Percentiles rank a stretch among this genome's conserved stretches.
Evolutionary conservation across 2,113 vertebrate species (phyloP).

Genomic region (Lanius ludovicianus): DNA sequence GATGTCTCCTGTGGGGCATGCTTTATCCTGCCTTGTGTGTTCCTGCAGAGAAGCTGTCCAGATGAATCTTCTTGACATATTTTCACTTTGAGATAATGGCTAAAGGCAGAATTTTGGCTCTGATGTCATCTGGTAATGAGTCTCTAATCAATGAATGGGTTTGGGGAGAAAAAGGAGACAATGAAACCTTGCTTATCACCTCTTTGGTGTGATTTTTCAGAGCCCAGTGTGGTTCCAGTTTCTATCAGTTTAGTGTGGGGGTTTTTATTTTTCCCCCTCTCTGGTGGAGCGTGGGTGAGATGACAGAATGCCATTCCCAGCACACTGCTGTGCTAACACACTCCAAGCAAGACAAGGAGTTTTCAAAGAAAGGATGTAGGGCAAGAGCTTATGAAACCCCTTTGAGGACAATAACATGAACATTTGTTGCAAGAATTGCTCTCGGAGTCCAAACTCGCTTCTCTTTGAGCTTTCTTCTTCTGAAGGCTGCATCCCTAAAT

Average conservation of each 20-base stretch:
- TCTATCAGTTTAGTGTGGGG: not conserved
- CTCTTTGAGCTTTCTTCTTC: not conserved
- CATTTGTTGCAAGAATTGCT: not conserved
- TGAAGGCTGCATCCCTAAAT: not conserved
- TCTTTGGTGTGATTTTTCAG: not conserved
- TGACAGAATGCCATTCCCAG: not conserved
- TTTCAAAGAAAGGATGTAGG: not conserved
- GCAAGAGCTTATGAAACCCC: not conserved
- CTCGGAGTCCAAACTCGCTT: not conserved
- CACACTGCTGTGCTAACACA: not conserved
- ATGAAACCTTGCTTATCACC: not conserved
- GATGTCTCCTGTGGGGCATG: not conserved
- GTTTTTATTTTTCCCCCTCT: not conserved
- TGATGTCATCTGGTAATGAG: not conserved
- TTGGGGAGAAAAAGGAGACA: not conserved
- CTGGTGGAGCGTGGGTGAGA: not conserved
- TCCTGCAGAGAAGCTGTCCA: not conserved
- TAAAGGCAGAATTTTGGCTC: not conserved
- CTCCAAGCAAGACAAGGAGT: not conserved
- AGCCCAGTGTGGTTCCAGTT: not conserved
- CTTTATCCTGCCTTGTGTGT: not conserved
- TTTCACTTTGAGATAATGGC: not conserved
- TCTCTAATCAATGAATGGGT: not conserved
- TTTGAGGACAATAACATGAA: not conserved
- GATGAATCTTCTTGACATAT: not conserved